These are phyloP conservation scores for Myotis daubentonii DNA, from an alignment of 2,797 vertebrate genomes.

Conservation along the genomic window DNA sequence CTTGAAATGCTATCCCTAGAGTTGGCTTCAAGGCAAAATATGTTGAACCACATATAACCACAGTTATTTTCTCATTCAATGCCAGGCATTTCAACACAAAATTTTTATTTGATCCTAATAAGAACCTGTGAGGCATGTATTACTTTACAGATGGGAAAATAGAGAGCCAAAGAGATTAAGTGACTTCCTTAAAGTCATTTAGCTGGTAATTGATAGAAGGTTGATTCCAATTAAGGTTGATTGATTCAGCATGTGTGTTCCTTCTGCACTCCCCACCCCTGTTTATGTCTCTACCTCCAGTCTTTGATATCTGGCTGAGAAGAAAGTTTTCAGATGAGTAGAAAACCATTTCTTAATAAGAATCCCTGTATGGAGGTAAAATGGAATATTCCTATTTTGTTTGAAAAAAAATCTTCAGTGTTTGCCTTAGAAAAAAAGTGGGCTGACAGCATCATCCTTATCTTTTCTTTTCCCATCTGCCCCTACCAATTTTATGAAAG, in stretches of 20 bases:
- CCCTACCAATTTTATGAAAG: neutral
- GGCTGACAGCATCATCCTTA: neutral
- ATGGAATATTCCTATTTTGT: neutral
- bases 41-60: neutral
- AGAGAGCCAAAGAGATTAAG: neutral
- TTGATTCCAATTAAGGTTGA: neutral
- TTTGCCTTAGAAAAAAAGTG: neutral
- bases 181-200: constrained; percentile 21
- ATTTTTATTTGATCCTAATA: constrained; percentile 35
- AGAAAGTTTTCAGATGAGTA: neutral
- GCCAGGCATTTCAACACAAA: neutral
- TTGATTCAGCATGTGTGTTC: neutral
- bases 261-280: neutral
- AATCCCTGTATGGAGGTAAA: neutral
- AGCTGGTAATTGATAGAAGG: neutral
- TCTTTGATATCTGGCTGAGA: neutral
- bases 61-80: constrained; percentile 12
- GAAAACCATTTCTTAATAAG: neutral
- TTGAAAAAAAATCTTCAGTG: neutral
- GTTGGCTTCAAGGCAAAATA: neutral
- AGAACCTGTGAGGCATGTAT: neutral
- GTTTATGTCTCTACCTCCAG: neutral
- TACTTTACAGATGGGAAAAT: constrained; percentile 20
- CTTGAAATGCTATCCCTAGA: neutral
- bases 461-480: neutral